Evolutionary conservation across 2,888 invertebrate species (phyloP), one percentile per base, ranked within the genome.

Genomic region (Netelia fuscicornis): DNA sequence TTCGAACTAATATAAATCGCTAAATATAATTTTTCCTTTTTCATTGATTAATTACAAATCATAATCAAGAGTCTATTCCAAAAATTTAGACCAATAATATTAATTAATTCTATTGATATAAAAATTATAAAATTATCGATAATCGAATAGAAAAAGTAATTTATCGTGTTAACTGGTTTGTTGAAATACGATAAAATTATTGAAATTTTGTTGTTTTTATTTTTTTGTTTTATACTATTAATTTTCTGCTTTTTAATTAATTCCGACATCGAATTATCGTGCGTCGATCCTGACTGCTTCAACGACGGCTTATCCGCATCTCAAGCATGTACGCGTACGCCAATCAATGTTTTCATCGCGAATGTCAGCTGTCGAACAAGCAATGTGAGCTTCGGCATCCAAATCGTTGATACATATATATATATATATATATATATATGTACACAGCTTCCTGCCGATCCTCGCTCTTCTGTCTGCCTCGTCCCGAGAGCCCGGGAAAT

Each of bases 341-440:
- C 85, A 78, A 82, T 85, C 82, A 70, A 77, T 70, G 48, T 72
- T 83, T 82, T 71, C 72, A 82, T 74, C 72, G 17, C 20, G 62
- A 44, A 17, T 85, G 85, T 82, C 85, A 85, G 82, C 82, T 82
- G 85, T 85, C 82, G 48, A 65, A 54, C 72, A 71, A 67, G 60
- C 74, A 30, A 25, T 2, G 30, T 30, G 44, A 17, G 71, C 44
- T 67, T 67, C 72, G 67, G 37, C 72, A 74, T 20, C 58, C 30
- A 67, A 37, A 67, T 67, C 65, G 58, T 74, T 74, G 72, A 80
- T 80, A 80, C 13, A 48, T 48, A 48, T 37, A 64, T 62, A 58
- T 58, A 37, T 5, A 37, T 37, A 37, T 37, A 37, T 37, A 37
- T 37, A 6, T 37, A 37, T 5, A 6, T 5, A 37, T 37, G 8